Evolutionary conservation across 1,140 invertebrate species (phyloP), one percentile per base, ranked within the genome.

Genomic region (Frieseomelitta varia): DNA sequence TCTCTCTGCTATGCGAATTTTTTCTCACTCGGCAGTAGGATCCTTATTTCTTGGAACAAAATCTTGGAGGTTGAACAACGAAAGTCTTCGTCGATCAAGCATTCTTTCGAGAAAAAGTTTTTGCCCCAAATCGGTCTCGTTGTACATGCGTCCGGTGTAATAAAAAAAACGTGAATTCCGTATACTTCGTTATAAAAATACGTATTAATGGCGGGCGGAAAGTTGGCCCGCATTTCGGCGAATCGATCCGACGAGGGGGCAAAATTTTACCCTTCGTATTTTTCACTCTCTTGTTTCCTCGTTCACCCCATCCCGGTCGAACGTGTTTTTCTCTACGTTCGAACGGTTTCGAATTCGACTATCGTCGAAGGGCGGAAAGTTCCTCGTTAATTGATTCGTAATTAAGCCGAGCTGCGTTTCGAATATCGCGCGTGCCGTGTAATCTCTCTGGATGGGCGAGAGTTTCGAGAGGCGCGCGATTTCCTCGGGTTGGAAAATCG

Each of bases 341-440:
- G 55, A 61, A 39, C 30, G 73, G 24, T 75, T 58, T 58, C 53
- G n/a, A 58, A 75, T 58, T 61, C 30, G 55, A 39, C 14, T 24
- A 58, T 24, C 4, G 53, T 39, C 30, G 53, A 39, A 58, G 14
- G 24, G 55, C 21, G 15, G 3, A 39, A 75, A 75, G 73, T 58
- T 75, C 2, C 73, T 24, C 55, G 55, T 75, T 75, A 75, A 75
- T 75, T 75, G 55, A 75, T 75, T 75, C 55, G 73, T 39, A 39
- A 75, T 75, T 75, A 58, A 75, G 30, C 55, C 12, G 30, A 30
- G 55, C 10, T 11, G 30, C 73, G 73, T 75, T 75, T 58, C 30
- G 55, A 39, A 58, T 75, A 75, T 75, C 73, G 39, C 71, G 24
- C 51, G 72, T 21, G 12, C 15, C 51, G 27, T n/a, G 34, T 58